A percentile compares a stretch with the other conserved stretches of the same genome.
Conservation (phyloP, 1,140 invertebrate species). For the Drosophila ficusphila region DNA sequence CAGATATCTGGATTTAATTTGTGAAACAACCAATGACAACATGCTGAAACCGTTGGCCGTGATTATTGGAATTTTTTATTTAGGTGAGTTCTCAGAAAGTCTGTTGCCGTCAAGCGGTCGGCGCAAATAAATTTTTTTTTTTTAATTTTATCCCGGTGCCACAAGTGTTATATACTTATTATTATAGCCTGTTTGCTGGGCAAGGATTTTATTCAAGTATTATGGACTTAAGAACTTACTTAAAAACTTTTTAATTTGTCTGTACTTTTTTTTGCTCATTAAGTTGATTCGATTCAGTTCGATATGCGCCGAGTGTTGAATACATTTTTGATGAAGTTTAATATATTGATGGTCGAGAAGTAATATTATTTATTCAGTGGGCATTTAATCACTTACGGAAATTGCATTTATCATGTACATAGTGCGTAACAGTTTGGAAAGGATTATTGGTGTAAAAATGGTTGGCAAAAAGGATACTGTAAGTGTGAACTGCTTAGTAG, state of each 20-base stretch:
- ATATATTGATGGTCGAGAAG: neutral
- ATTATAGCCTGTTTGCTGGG: too few relatives aligned
- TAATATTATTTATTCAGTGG: slow-evolving; percentile 22
- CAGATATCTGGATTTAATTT: slow-evolving; percentile 52
- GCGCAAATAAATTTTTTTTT: too few relatives aligned
- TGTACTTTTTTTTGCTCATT: slow-evolving; percentile 60
- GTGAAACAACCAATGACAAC: slow-evolving; percentile 65
- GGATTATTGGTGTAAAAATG: neutral
- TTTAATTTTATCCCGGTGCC: too few relatives aligned
- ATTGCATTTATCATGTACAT: neutral
- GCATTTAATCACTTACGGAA: neutral
- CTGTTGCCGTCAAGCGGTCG: neutral
- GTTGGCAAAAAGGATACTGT: neutral
- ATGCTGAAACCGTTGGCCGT: slow-evolving; percentile 70
- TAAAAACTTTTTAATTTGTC: too few relatives aligned
- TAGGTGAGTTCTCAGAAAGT: slow-evolving; percentile 56
- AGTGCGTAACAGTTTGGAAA: neutral
- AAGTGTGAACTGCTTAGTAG: neutral
- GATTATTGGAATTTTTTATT: slow-evolving; percentile 79
- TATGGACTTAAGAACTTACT: too few relatives aligned
- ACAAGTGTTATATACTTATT: too few relatives aligned
- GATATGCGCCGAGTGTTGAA: slow-evolving; percentile 11
- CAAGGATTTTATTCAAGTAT: too few relatives aligned
- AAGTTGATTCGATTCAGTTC: slow-evolving; percentile 14
- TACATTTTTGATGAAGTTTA: slow-evolving; percentile 30